phyloP scores from a whole-genome alignment of 2,797 vertebrate species.

The Tragopan temminckii region DNA sequence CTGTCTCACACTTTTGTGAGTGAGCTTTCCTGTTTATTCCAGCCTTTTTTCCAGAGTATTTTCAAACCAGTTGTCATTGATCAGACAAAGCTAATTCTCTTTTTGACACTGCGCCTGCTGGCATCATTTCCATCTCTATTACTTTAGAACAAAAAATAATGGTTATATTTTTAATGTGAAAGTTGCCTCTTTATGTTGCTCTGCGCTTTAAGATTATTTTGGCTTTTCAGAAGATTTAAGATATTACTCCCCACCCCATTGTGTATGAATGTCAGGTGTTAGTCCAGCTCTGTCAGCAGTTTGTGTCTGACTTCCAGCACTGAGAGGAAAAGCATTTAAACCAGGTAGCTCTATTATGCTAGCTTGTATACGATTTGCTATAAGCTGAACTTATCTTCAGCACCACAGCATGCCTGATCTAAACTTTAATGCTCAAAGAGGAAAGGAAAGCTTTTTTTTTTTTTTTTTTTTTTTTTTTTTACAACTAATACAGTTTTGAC shows the following conservation, averaged over 20 bases:
- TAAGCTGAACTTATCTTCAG: background rate
- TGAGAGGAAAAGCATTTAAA: background rate
- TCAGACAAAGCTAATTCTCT: background rate
- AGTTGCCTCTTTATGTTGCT: background rate
- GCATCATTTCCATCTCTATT: background rate
- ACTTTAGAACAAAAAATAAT: background rate
- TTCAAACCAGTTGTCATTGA: background rate
- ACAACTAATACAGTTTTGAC: background rate
- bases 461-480: background rate
- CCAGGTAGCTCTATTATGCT: background rate
- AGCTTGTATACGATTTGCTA: background rate
- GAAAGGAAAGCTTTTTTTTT: background rate
- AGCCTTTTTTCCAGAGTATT: background rate
- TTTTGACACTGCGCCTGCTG: background rate
- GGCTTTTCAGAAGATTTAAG: background rate
- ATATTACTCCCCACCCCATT: background rate
- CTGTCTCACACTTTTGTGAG: fast-evolving
- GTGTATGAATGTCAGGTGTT: background rate
- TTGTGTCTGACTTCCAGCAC: background rate
- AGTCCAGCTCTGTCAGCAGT: background rate
- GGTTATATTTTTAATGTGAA: background rate
- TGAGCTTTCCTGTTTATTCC: background rate
- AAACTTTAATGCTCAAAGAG: background rate
- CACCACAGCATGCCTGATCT: background rate
- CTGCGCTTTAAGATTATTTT: background rate